phyloP scores from a whole-genome alignment of 1,140 invertebrate species.

The Bilobella aurantiaca region DNA sequence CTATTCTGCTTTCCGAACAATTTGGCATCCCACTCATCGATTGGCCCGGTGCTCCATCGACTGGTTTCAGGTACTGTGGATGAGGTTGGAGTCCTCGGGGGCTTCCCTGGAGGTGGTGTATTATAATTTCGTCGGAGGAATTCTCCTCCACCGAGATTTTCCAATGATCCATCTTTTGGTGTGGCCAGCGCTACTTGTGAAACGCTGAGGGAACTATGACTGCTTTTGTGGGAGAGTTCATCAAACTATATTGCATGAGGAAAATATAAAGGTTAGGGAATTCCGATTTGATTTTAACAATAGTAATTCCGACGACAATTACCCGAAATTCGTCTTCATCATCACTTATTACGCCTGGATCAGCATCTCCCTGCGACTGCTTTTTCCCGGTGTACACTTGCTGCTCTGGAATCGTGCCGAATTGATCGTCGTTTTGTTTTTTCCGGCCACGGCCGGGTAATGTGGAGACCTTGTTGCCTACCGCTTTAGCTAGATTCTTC shows the following conservation, averaged over 20 bases:
- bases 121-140: constrained; percentile 44
- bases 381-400: constrained; percentile 35
- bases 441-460: constrained; percentile 32
- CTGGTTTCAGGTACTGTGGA: no score
- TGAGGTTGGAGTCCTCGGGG: no score
- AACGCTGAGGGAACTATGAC: constrained; percentile 63
- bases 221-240: constrained; percentile 76
- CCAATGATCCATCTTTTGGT: constrained; percentile 46
- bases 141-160: constrained; percentile 48
- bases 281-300: no score
- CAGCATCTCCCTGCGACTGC: constrained; percentile 60
- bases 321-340: constrained; percentile 75
- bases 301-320: constrained; percentile 32
- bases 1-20: no score
- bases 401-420: constrained; percentile 30
- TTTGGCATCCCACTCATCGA: no score
- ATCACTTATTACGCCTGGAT: constrained; percentile 80
- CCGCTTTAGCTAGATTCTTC: constrained; percentile 72
- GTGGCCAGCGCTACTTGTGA: constrained; percentile 47
- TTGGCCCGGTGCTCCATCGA: no score
- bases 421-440: constrained; percentile 32
- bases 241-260: constrained; percentile 50
- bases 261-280: not conserved
- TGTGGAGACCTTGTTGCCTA: constrained; percentile 47
- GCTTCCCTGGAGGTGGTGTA: no score